Evolutionary conservation across 2,888 invertebrate genomes (phyloP).

Genomic region (Muscina levida): DNA sequence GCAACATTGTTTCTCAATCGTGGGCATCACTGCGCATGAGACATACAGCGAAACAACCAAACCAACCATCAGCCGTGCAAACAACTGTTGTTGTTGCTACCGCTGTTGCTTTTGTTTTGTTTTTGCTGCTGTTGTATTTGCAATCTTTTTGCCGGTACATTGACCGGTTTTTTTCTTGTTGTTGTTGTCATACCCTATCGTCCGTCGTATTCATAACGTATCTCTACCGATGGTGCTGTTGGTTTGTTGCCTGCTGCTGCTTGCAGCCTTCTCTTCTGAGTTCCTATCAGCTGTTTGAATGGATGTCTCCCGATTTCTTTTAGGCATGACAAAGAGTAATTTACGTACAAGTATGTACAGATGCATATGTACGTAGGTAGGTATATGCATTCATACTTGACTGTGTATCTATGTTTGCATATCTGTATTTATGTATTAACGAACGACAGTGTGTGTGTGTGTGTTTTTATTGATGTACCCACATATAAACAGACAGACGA

Average conservation of each 20-base stretch:
- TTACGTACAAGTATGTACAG: background rate
- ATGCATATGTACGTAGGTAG: background rate
- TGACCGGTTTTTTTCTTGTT: slow-evolving; percentile 60
- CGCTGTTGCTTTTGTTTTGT: slow-evolving; percentile 23
- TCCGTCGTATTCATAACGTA: slow-evolving; percentile 18
- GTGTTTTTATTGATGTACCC: slow-evolving; percentile 18
- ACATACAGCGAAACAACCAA: background rate
- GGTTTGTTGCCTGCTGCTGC: slow-evolving; percentile 53
- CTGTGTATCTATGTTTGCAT: background rate
- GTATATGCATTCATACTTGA: too few relatives aligned
- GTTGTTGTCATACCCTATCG: slow-evolving; percentile 8
- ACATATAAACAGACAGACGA: background rate
- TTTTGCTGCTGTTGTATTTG: slow-evolving; percentile 33
- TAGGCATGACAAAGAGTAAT: background rate
- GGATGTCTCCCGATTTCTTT: slow-evolving; percentile 34
- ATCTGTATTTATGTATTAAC: too few relatives aligned
- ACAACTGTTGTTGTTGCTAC: slow-evolving; percentile 59
- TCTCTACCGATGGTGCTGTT: background rate
- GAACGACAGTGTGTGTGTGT: too few relatives aligned
- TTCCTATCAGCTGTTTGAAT: slow-evolving; percentile 29
- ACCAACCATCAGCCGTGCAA: slow-evolving; percentile 49
- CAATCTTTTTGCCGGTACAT: slow-evolving; percentile 64
- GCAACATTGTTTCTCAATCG: too few relatives aligned
- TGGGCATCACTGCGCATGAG: slow-evolving; percentile 8
- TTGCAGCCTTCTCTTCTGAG: slow-evolving; percentile 24